Conservation (phyloP, 2,113 vertebrate genomes). For the Gasterosteus aculeatus region DNA sequence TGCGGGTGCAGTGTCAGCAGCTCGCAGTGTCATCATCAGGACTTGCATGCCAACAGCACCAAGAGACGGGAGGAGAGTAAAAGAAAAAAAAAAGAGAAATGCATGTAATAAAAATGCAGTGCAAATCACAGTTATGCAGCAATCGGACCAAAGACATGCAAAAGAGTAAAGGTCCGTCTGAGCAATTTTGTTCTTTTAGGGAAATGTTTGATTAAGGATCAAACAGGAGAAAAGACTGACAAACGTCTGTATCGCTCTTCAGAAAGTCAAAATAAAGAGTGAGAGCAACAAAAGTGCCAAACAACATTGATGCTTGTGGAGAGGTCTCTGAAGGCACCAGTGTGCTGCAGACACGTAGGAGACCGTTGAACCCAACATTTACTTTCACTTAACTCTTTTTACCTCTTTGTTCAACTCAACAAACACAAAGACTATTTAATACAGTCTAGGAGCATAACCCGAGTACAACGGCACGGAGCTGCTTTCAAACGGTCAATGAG, state of each 20-base stretch:
- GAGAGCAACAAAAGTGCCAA: background rate
- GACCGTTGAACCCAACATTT: background rate
- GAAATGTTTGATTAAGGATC: background rate
- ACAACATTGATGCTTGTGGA: background rate
- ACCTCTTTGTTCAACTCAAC: background rate
- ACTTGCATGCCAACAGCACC: conserved; percentile 33
- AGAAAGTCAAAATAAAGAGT: background rate
- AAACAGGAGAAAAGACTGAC: background rate
- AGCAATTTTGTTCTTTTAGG: background rate
- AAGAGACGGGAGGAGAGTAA: conserved; percentile 23
- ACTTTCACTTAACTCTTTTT: background rate
- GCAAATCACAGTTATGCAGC: background rate
- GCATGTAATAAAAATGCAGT: background rate
- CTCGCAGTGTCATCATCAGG: conserved; percentile 51
- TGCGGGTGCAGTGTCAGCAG: conserved; percentile 54
- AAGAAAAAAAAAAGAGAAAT: background rate
- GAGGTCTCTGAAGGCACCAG: background rate
- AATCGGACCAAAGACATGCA: background rate
- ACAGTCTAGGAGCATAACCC: background rate
- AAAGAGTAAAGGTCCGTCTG: background rate
- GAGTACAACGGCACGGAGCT: background rate
- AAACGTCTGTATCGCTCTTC: background rate
- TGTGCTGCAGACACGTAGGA: background rate
- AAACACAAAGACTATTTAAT: background rate
- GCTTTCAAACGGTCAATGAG: background rate